phyloP scores from a whole-genome alignment of 2,888 invertebrate genomes.

The Nomada ruficornis region DNA sequence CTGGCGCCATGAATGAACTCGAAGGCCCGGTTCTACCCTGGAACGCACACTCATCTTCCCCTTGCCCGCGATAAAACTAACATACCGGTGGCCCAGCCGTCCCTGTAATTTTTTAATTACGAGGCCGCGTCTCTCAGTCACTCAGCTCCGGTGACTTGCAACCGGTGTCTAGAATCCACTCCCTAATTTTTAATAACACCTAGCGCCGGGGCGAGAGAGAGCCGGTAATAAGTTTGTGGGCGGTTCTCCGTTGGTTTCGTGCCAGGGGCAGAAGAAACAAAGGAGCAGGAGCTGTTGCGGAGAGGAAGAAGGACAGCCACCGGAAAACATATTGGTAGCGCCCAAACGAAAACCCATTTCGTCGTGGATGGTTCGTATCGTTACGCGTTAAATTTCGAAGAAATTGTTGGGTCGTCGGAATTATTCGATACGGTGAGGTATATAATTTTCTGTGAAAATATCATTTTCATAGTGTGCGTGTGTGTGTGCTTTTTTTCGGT shows the following conservation, averaged over 20 bases:
- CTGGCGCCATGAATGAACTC: conserved; percentile 78
- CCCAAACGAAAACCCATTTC: conserved; percentile 23
- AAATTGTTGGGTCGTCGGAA: conserved; percentile 9
- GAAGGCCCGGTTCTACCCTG: conserved; percentile 63
- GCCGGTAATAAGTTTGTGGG: conserved; percentile 63
- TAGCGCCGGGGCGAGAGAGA: conserved; percentile 32
- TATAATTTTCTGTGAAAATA: too few species aligned
- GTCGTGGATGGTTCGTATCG: background rate
- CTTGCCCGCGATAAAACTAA: conserved; percentile 55
- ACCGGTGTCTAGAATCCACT: conserved; percentile 61
- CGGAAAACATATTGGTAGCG: conserved; percentile 53
- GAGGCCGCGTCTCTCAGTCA: conserved; percentile 71
- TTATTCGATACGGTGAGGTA: background rate
- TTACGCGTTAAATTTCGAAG: background rate
- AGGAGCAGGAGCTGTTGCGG: conserved; percentile 4
- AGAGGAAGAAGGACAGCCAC: conserved; percentile 20
- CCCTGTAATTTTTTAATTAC: conserved; percentile 83
- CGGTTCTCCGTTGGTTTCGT: conserved; percentile 46
- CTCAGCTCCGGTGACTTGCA: conserved; percentile 78
- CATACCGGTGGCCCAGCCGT: conserved; percentile 68
- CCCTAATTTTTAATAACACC: conserved; percentile 75
- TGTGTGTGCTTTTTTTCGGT: too few species aligned
- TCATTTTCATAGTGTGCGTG: too few species aligned
- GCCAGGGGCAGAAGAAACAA: conserved; percentile 62
- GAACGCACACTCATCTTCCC: conserved; percentile 41